A percentile compares a stretch with the other conserved stretches of the same genome.
Conservation (phyloP, 2,113 vertebrate genomes). For the Pangasianodon gigas region DNA sequence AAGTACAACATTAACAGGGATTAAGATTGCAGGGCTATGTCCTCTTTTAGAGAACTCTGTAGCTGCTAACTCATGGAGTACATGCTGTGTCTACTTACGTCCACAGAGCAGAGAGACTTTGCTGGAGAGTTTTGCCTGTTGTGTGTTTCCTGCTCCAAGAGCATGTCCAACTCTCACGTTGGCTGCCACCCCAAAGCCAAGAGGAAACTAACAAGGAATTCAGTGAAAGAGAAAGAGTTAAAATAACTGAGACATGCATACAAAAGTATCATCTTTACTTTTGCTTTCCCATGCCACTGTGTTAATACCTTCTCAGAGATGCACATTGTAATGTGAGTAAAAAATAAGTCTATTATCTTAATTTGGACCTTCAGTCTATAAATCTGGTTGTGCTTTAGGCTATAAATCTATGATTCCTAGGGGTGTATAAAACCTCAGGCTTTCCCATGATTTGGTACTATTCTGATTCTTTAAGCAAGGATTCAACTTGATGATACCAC, state of each 20-base stretch:
- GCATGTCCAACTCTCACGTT: constrained; percentile 83
- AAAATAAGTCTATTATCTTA: background rate
- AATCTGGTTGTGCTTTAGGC: background rate
- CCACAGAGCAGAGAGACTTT: constrained; percentile 73
- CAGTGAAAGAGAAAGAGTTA: background rate
- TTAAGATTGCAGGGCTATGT: background rate
- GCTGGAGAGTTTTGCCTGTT: constrained; percentile 76
- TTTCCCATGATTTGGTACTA: too few relatives aligned
- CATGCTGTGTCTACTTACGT: constrained; percentile 63
- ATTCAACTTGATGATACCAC: too few relatives aligned
- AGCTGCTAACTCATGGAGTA: background rate
- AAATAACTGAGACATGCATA: background rate
- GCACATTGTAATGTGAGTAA: background rate
- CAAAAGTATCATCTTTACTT: background rate
- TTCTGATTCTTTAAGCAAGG: too few relatives aligned
- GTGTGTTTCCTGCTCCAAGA: constrained; percentile 77
- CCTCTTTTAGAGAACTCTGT: background rate
- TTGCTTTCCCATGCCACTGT: background rate
- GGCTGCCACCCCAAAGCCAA: constrained; percentile 78
- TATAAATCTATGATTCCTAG: too few relatives aligned
- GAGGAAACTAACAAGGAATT: constrained; percentile 72
- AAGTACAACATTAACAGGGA: background rate
- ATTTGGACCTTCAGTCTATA: background rate
- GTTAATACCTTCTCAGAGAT: background rate
- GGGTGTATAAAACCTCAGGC: too few relatives aligned